Conservation (phyloP, 2,797 vertebrate genomes). For the Alcedo quadribrachys region DNA sequence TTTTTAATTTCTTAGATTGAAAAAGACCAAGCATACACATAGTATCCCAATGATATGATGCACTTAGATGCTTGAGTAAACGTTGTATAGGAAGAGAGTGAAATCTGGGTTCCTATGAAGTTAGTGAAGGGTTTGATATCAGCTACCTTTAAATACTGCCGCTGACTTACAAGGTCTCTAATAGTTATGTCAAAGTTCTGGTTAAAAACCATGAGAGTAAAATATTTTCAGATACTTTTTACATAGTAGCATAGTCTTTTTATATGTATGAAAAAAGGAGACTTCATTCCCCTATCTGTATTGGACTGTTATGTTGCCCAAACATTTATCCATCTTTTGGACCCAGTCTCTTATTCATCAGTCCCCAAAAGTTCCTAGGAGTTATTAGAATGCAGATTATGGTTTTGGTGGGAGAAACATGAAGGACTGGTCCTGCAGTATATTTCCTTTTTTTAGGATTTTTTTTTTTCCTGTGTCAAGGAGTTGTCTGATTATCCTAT, state of each 20-base stretch:
- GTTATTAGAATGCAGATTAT: neutral
- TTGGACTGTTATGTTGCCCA: neutral
- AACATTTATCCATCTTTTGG: neutral
- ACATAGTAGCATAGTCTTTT: neutral
- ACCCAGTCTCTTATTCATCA: neutral
- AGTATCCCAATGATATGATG: neutral
- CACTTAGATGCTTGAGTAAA: neutral
- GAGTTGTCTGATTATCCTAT: neutral
- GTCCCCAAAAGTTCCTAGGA: neutral
- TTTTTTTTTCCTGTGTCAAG: neutral
- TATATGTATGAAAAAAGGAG: neutral
- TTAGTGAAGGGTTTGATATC: neutral
- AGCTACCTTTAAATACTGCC: neutral
- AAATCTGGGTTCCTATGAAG: neutral
- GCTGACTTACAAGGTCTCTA: conserved; percentile 3
- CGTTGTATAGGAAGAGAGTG: neutral
- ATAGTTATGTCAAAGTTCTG: neutral
- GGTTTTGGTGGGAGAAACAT: neutral
- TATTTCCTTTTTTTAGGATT: neutral
- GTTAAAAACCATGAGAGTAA: conserved; percentile 36
- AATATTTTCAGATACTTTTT: conserved; percentile 12
- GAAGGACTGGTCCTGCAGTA: neutral
- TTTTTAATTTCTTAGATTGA: conserved; percentile 5
- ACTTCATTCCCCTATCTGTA: neutral
- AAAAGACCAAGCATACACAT: neutral